Base-by-base conservation (phyloP, 2,113 vertebrate species). In the Nannospalax galili region DNA sequence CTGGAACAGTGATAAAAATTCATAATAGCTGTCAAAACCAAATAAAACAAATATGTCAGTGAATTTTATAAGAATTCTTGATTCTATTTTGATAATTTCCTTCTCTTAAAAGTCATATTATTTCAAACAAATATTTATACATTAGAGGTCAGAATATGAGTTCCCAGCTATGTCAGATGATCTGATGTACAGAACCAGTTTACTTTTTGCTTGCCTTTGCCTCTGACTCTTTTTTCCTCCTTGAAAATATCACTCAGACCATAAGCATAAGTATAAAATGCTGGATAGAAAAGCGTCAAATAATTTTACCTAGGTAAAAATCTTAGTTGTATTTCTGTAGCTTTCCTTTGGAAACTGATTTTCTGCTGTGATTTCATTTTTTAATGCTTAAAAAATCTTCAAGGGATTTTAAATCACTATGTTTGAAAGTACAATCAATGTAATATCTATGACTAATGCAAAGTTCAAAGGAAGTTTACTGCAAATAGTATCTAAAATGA, bases 21-120 rank as follows among this genome's bases (percentile, higher is more conserved):
- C 32, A 69, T 84, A 95, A 88, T 89, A 89, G 28, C 78, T 91
- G 40, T 81, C 90, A 96, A 89, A 96, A 92, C 32, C 35, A 80
- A 89, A 92, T 60, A 81, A 96, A 95, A 92, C 73, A 93, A 96
- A 95, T 90, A 92, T 90, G 90, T 69, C 62, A 60, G n/a, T 86
- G 52, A 91, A 93, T 95, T 96, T 70, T 3, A 90, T 80, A 89
- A 96, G 60, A 3, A 32, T 80, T 90, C 56, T 94, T 89, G 22
- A 74, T 74, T 87, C 28, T 62, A 73, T 90, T 96, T 94, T 91
- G 91, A 95, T 78, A 67, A 82, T 70, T 91, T 17, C n/a, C 24
- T 89, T 95, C 73, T 94, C 88, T 73, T 16, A 88, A 87, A 88
- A 84, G 26, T 84, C 58, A 58, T 78, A 74, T 84, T 56, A 81